phyloP scores from a whole-genome alignment of 2,113 vertebrate genomes.

The Centropristis striata region DNA sequence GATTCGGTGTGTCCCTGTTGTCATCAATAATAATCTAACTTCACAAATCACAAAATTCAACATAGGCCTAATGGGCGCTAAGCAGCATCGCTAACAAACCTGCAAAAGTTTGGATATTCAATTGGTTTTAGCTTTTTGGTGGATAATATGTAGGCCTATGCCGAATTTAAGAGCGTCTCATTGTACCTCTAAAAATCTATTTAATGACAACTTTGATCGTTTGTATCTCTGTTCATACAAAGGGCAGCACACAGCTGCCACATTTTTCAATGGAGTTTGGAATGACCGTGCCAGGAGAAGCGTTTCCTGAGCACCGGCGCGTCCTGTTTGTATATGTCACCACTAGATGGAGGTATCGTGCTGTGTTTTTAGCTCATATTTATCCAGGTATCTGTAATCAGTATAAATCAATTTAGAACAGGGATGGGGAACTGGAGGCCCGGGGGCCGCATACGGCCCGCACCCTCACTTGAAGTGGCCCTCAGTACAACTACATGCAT shows the following conservation, averaged over 20 bases:
- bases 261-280: background rate
- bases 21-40: background rate
- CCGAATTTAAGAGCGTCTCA: background rate
- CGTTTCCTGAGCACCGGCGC: background rate
- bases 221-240: background rate
- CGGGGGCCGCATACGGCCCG: too few species aligned
- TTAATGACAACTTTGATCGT: fast-evolving
- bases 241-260: background rate
- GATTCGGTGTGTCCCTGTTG: background rate
- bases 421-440: too few species aligned
- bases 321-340: background rate
- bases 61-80: background rate
- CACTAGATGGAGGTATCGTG: constrained; percentile 51
- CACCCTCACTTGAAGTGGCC: too few species aligned
- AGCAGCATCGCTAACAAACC: background rate
- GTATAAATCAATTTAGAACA: too few species aligned
- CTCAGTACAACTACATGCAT: too few species aligned
- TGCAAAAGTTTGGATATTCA: background rate
- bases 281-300: too few species aligned
- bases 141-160: background rate
- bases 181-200: fast-evolving
- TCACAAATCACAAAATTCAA: background rate
- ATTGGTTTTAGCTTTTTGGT: background rate
- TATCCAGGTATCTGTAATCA: fast-evolving
- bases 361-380: background rate